Evolutionary conservation across 23 tunicate species (phyloP), one percentile per base, ranked within the genome.

Genomic region (Clavelina lepadiformis): DNA sequence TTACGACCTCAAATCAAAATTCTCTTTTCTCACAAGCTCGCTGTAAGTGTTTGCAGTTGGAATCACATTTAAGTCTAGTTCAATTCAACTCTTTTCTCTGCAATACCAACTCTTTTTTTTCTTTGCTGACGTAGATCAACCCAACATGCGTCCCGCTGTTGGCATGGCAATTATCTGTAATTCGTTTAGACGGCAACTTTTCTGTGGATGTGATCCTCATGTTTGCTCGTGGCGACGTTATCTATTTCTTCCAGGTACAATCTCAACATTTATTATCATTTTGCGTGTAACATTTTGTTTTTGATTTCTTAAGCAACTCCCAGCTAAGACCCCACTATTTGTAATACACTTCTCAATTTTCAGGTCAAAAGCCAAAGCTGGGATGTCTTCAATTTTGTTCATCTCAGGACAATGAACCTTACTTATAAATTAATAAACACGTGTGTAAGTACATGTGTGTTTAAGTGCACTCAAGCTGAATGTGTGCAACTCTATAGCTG

Each of bases 221-320:
- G 73, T 89, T 89, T 69, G 88, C 65, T 4, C 53, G 97, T 18
- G 97, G 97, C 13, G 97, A 89, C 56, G 97, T 89, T 32, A 36
- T 89, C 38, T 89, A 89, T 34, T 89, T 89, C 58, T 89, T 89
- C 41, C 97, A 89, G 80, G 97, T 79, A 24, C 21, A 37, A 28
- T 51, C 41, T 28, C 13, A 7, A 7, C 5, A 13, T 61, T 11
- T 18, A n/a, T n/a, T n/a, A n/a, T n/a, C n/a, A n/a, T n/a, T n/a
- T n/a, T n/a, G n/a, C n/a, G n/a, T n/a, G n/a, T n/a, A n/a, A n/a
- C n/a, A n/a, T n/a, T n/a, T n/a, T n/a, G n/a, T n/a, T n/a, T n/a
- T n/a, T n/a, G n/a, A n/a, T n/a, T n/a, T n/a, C n/a, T n/a, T n/a
- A n/a, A n/a, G n/a, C n/a, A n/a, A n/a, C n/a, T n/a, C n/a, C n/a